Evolutionary conservation across 2,113 vertebrate species (phyloP).

Genomic region (Plotosus lineatus): DNA sequence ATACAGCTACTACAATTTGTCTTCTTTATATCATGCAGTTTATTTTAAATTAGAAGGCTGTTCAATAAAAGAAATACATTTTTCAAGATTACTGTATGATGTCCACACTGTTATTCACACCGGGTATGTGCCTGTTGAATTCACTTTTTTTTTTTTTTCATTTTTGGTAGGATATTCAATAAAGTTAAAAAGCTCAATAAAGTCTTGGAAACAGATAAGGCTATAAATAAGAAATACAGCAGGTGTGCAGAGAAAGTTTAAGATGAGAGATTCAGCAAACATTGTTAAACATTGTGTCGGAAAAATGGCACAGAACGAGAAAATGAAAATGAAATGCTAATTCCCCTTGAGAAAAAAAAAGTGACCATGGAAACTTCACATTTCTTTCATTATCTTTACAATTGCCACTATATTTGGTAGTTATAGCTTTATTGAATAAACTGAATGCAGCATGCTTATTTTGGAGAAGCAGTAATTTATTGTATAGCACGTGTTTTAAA

Average conservation of each 20-base stretch:
- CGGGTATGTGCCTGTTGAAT: background rate
- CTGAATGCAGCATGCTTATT: background rate
- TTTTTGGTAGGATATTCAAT: slow-evolving; percentile 8
- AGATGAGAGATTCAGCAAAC: background rate
- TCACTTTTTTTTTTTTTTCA: slow-evolving; percentile 4
- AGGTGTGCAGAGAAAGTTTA: background rate
- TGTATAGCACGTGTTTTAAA: no score
- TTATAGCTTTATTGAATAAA: background rate
- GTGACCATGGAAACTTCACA: background rate
- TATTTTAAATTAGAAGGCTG: background rate
- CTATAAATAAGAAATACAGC: slow-evolving; percentile 1
- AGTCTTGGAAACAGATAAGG: background rate
- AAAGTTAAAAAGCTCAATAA: no score
- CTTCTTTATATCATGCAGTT: background rate
- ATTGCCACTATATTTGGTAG: background rate
- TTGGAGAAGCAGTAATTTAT: background rate
- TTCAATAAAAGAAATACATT: background rate
- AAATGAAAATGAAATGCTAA: background rate
- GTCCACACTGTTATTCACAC: background rate
- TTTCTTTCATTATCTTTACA: background rate
- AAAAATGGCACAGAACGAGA: background rate
- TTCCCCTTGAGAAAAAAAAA: background rate
- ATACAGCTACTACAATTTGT: background rate
- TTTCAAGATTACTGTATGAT: background rate
- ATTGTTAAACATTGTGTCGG: background rate